Evolutionary conservation across 2,888 invertebrate species (phyloP), one percentile per base, ranked within the genome.

Genomic region (Halictus quadricinctus): DNA sequence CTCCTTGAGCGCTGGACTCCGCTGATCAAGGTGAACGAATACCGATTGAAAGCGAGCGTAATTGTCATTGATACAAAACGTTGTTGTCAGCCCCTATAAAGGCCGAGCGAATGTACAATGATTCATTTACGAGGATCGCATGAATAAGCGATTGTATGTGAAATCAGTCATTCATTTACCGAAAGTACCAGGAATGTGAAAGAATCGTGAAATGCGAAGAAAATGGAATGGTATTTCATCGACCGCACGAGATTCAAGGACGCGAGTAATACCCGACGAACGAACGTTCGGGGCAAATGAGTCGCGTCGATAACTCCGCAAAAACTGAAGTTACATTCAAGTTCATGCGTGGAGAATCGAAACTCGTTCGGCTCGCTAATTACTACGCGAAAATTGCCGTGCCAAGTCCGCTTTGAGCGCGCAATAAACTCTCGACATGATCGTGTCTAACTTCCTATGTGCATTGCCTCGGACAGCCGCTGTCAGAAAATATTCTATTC

Each of bases 81-180:
- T 66, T 76, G 79, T 72, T 54, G 43, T n/a, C 70, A 66, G 79
- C 41, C 77, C 54, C 69, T 81, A 73, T 83, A 83, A 69, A 76
- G 84, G 29, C 43, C 66, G 72, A 78, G 58, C 73, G 75, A 85
- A 82, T 84, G 81, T 82, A 81, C 81, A 78, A 86, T 87, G 88
- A 89, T 89, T 89, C 88, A 86, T 87, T 84, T 89, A 89, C 80
- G 81, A 87, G 88, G 72, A 74, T 64, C 81, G 84, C 72, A 80
- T 81, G 88, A 89, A 89, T 88, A 86, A 89, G 76, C 81, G 83
- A 83, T 84, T 82, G 83, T 80, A 82, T 29, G 83, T 79, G 84
- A 75, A 81, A 79, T 83, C 72, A 69, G 79, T 80, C 72, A 80
- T 80, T 77, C 79, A 79, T 84, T 85, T 84, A 79, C 74, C 83